Base-by-base conservation (phyloP, 1,140 invertebrate genomes). In the Meloidogyne exigua region DNA sequence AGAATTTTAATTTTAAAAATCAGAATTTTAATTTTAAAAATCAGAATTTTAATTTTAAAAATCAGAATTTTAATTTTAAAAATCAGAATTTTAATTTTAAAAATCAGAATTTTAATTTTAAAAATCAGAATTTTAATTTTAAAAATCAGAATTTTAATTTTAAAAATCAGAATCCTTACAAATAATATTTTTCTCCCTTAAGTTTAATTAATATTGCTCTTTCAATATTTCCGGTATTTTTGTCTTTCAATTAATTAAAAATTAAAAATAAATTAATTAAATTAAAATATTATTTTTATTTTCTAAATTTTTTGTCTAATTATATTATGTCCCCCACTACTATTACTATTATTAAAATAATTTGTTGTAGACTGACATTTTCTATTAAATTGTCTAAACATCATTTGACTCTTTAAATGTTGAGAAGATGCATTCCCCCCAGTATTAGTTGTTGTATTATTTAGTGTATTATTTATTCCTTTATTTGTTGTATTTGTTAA, bases 361-460 rank as follows among this genome's bases (percentile, higher is more conserved):
- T 23, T 65, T 42, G 39, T 18, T 10, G 66, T n/a, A 36, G 66
- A 5, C n/a, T 32, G 66, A 18, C 28, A 36, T 23, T 68, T 73
- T 65, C 65, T 36, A 18, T 28, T 32, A 68, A 75, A 75, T 68
- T 75, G 73, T 32, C 73, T 32, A 68, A 75, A 75, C 73, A 75
- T 75, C 73, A 75, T 75, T 18, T 44, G 44, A 28, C 73, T 68
- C 25, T 75, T 75, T n/a, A 75, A 25, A 26, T 25, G 49, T 3
- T 15, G 12, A 3, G 21, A 13, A 0, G 68, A n/a, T 13, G 13
- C 18, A 26, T 44, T 68, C 23, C 65, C 65, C 62, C 70, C 39
- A 26, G 25, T n/a, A n/a, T n/a, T n/a, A n/a, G n/a, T n/a, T n/a
- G n/a, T 28, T 28, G 12, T 18, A 44, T 18, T 44, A 23, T 26